These are phyloP conservation scores for Rhea pennata DNA, from an alignment of 2,113 vertebrate genomes.

Conservation along the genomic window DNA sequence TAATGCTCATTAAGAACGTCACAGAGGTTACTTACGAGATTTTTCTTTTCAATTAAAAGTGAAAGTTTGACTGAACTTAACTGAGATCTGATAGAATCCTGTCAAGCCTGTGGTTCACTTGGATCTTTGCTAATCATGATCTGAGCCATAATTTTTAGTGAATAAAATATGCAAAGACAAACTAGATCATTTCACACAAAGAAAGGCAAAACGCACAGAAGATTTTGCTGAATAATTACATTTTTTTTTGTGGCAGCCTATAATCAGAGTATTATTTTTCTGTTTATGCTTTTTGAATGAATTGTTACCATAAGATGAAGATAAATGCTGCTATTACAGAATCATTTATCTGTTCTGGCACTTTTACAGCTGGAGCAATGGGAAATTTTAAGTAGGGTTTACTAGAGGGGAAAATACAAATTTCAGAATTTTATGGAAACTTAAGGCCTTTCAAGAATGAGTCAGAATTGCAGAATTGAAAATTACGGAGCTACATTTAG, in stretches of 20 bases:
- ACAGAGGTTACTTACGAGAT: background rate
- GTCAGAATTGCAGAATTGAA: background rate
- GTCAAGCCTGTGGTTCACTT: background rate
- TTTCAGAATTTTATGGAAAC: background rate
- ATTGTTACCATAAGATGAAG: background rate
- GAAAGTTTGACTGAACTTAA: background rate
- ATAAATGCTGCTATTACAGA: background rate
- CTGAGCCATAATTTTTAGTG: background rate
- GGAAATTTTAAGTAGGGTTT: background rate
- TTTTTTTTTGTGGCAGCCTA: background rate
- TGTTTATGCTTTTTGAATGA: constrained; percentile 6
- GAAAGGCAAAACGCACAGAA: background rate
- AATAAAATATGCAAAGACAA: background rate
- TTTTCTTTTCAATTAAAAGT: background rate
- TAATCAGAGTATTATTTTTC: background rate
- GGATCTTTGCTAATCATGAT: background rate
- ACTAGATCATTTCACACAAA: background rate
- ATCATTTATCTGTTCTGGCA: background rate
- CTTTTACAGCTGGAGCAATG: background rate
- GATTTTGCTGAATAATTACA: background rate
- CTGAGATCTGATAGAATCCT: background rate
- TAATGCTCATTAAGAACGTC: background rate
- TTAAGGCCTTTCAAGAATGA: background rate
- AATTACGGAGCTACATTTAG: background rate
- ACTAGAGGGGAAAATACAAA: background rate